Conservation (phyloP, 2,797 vertebrate species). For the Mormyrops boulengeri region DNA sequence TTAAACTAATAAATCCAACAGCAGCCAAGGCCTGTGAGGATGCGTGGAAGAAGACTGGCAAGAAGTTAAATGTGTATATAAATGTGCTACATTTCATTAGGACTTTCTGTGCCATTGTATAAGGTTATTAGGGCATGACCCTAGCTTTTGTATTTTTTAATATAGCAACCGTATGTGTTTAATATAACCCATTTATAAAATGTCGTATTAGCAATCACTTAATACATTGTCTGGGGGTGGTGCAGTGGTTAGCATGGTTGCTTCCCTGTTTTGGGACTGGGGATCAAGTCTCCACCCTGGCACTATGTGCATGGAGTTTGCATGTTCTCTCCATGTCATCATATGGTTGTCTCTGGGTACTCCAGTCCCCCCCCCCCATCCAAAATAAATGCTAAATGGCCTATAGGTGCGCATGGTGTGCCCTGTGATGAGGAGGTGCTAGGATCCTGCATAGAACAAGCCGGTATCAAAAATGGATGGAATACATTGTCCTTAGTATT, state of each 20-base stretch:
- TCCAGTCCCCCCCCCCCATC: neutral
- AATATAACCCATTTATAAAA: neutral
- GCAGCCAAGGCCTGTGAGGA: neutral
- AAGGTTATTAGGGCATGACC: neutral
- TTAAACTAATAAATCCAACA: neutral
- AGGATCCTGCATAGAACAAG: neutral
- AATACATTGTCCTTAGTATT: neutral
- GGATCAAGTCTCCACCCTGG: no score
- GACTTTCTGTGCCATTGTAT: neutral
- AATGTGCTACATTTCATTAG: neutral
- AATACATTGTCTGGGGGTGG: neutral
- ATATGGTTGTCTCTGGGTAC: no score
- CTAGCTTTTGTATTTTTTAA: neutral
- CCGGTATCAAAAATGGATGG: neutral
- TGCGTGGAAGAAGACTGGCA: neutral
- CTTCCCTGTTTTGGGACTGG: no score
- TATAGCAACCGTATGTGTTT: neutral
- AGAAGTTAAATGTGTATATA: neutral
- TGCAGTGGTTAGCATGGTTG: neutral
- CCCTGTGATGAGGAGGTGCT: neutral
- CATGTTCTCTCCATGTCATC: no score
- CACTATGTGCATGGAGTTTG: no score
- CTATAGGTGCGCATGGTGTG: neutral
- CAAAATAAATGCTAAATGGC: neutral
- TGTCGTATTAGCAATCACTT: neutral